Evolutionary conservation across 2,113 vertebrate species (phyloP), one percentile per base, ranked within the genome.

Genomic region (Pollachius pollachius): DNA sequence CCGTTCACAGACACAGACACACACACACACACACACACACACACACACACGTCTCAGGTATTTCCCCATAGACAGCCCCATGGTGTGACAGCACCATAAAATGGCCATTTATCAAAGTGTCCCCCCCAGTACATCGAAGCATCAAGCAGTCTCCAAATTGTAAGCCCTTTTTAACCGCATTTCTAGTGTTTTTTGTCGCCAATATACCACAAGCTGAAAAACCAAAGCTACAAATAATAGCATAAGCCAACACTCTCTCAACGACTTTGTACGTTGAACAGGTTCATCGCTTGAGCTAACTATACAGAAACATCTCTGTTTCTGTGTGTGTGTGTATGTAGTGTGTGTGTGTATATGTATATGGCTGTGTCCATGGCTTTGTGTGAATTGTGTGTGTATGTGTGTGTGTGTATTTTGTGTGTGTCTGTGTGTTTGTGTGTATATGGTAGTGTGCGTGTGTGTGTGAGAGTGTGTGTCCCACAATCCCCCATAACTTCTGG

Each of bases 61-160:
- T 95, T 94, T 96, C 95, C 96, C 95, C 76, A 71, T 85, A 95
- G 95, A 92, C 88, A 72, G 84, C 83, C 73, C 66, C 84, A 84
- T 56, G 17, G 88, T 92, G 90, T 92, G 96, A 95, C 96, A 95
- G 94, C 93, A 86, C 89, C 92, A 91, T 94, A 96, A 96, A 94
- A 93, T 69, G 81, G 91, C 93, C 94, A 97, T 98, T 95, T 77
- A 95, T 98, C 96, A 98, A 94, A 89, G 90, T 91, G 88, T 91
- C 92, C 93, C 91, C 73, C 78, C 87, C 89, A 75, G 74, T 41
- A 8, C 59, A 11, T 13, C 54, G 17, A 15, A 56, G 6, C 58
- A 41, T 57, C 18, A 74, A 9, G 19, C 63, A 65, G 71, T 80
- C 67, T 84, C 37, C 37, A 41, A 41, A 41, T 41, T 6, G 5